A percentile compares a stretch with the other conserved stretches of the same genome.
phyloP scores from a whole-genome alignment of 2,113 vertebrate genomes.

The Psittacara wagleri region DNA sequence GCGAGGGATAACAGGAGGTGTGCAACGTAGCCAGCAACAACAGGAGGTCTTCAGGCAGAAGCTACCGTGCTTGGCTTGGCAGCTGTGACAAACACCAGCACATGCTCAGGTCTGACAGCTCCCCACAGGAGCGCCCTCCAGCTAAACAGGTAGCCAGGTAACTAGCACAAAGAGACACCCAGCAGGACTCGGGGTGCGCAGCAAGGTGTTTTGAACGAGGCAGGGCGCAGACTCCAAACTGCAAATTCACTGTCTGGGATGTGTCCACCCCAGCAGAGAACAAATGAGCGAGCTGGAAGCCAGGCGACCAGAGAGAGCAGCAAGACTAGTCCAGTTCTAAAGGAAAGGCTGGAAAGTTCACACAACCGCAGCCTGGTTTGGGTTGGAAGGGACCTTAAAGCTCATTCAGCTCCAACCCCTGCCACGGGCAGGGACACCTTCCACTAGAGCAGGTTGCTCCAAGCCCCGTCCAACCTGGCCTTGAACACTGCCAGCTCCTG shows the following conservation, averaged over 20 bases:
- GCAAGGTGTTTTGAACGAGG: neutral
- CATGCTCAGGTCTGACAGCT: neutral
- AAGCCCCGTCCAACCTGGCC: neutral
- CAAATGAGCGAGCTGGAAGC: neutral
- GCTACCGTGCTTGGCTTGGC: neutral
- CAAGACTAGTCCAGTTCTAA: neutral
- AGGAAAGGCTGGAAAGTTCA: neutral
- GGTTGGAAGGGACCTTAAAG: neutral
- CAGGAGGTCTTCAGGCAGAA: neutral
- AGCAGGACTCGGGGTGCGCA: accelerated
- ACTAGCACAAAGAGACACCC: neutral
- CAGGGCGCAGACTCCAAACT: neutral
- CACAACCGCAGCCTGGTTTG: neutral
- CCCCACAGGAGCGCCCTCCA: neutral
- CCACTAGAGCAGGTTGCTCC: neutral
- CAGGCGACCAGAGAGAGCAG: neutral
- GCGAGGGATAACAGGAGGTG: neutral
- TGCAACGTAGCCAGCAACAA: neutral
- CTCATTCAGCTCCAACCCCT: neutral
- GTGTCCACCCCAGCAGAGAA: neutral
- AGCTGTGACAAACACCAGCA: neutral
- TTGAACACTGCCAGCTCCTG: neutral
- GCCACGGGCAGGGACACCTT: neutral
- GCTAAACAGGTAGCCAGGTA: neutral
- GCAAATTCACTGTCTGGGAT: neutral